Percentiles rank a stretch among this genome's conserved stretches.
Conservation (phyloP, 1,140 invertebrate species). For the Hesperophylax magnus region DNA sequence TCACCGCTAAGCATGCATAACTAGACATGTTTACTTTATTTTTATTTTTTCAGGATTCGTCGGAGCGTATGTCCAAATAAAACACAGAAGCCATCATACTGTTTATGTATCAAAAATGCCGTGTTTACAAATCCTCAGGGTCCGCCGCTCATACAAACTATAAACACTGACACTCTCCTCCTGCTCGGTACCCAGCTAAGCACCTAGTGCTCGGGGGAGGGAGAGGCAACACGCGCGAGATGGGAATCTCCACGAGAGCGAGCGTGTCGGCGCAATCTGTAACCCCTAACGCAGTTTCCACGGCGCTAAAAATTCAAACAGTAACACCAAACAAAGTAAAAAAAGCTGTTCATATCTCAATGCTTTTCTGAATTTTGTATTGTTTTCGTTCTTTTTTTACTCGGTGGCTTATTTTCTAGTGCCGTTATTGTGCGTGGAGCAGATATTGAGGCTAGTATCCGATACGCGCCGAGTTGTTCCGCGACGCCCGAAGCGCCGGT, state of each 20-base stretch:
- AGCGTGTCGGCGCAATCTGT: slow-evolving; percentile 28
- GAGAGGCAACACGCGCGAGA: slow-evolving; percentile 9
- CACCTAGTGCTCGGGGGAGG: neutral
- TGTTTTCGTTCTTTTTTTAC: neutral
- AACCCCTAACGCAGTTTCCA: slow-evolving; percentile 37
- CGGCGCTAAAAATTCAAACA: neutral
- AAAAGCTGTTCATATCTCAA: neutral
- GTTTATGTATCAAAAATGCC: slow-evolving; percentile 34
- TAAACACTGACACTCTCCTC: slow-evolving; percentile 24
- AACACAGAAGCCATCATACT: slow-evolving; percentile 24
- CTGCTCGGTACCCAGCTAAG: neutral
- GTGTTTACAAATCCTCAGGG: slow-evolving; percentile 36
- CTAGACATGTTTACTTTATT: no score
- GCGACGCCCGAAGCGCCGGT: slow-evolving; percentile 43
- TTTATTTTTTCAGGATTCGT: no score
- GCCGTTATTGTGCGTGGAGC: neutral
- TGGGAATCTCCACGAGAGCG: slow-evolving; percentile 21
- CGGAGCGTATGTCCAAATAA: neutral
- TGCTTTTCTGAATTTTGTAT: no score
- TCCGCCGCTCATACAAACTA: slow-evolving; percentile 29
- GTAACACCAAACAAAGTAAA: neutral
- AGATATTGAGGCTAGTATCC: slow-evolving; percentile 17
- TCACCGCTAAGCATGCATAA: no score
- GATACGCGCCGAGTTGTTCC: slow-evolving; percentile 44
- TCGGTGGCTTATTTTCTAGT: neutral